Base-by-base conservation (phyloP, 1,140 invertebrate species). In the Cydia fagiglandana region DNA sequence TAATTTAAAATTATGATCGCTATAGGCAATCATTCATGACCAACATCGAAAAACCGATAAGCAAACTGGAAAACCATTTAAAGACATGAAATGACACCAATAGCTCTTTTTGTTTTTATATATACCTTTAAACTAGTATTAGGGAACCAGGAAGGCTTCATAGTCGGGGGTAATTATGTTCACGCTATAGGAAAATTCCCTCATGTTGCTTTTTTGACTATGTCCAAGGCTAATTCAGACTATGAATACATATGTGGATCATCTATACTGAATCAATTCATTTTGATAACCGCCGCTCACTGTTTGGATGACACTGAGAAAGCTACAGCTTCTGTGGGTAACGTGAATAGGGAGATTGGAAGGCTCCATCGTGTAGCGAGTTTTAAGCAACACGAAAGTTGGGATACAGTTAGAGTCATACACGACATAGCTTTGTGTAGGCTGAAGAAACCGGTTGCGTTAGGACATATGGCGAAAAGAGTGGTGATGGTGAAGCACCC, bases 371-470 rank as follows among this genome's bases (percentile, higher is more conserved):
- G 15, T 4, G 15, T 9, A 6, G 20, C 34, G 12, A 38, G 15
- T 10, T 70, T 7, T 7, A n/a, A 41, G n/a, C n/a, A 38, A 15
- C 83, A 85, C 64, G 45, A 77, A 7, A 45, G 75, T n/a, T 84
- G 78, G 64, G 45, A 76, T 13, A 20, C 64, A 12, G 4, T n/a
- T 1, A 64, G 28, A 6, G 15, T 75, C 10, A 7, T 10, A 0
- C 73, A 78, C 73, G 83, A 85, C 73, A 80, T 83, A 73, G 83
- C 73, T 24, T 38, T 85, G 30, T 56, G 76, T 1, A 66, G 53
- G 9, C 4, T 76, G n/a, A 75, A 64, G 17, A 73, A 53, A 2
- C 2, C 73, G 4, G 28, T 85, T 1, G 15, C 15, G 24, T 68
- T 85, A 3, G 74, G 66, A 2, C 24, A 12, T 1, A 70, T 50